These are phyloP conservation scores for Palythoa grandiflora DNA, from an alignment of 92 coral and sea anemone species.

Conservation along the genomic window DNA sequence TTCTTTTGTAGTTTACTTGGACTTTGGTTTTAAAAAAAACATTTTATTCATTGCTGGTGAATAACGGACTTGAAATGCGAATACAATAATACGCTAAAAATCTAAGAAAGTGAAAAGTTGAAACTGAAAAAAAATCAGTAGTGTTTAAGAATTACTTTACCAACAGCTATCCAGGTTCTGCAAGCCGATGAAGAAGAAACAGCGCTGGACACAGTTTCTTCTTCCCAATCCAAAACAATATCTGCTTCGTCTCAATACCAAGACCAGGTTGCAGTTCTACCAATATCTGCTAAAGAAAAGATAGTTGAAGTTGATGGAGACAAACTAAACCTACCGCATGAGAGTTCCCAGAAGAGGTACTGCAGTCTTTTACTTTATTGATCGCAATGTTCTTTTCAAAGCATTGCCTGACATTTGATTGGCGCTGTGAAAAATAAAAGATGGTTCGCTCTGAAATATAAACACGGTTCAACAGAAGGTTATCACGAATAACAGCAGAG, in stretches of 20 bases:
- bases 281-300: neutral
- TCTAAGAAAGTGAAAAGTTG: too few species aligned
- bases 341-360: slow-evolving; percentile 23
- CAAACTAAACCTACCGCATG: neutral
- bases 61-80: too few species aligned
- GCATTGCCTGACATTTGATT: too few species aligned
- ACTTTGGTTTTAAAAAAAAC: too few species aligned
- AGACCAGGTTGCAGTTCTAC: neutral
- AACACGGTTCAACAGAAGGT: too few species aligned
- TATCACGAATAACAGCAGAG: too few species aligned
- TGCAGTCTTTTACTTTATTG: neutral
- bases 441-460: too few species aligned
- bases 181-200: neutral
- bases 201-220: neutral
- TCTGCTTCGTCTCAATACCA: neutral
- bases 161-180: slow-evolving; percentile 20
- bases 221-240: neutral
- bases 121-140: neutral
- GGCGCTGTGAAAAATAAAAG: too few species aligned
- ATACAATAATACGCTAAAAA: too few species aligned
- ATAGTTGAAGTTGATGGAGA: neutral
- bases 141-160: neutral
- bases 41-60: too few species aligned
- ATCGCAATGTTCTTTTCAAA: too few species aligned
- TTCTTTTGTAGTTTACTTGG: too few species aligned